A percentile compares a stretch with the other conserved stretches of the same genome.
Conservation (phyloP, 2,888 invertebrate species). For the Drosophila leonis region DNA sequence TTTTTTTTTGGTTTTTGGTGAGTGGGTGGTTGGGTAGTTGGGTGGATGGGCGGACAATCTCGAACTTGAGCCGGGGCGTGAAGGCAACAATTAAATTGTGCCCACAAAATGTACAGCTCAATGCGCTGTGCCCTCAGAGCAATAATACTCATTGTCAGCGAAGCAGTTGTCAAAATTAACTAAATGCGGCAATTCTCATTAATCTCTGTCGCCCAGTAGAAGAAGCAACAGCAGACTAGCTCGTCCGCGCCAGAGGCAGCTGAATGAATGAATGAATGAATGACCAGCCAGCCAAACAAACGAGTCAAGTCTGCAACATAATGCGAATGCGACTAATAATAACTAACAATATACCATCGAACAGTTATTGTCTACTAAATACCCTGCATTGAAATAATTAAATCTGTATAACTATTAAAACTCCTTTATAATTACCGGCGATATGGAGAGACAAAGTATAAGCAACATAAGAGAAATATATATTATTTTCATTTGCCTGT, state of each 20-base stretch:
- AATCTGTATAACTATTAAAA: not conserved
- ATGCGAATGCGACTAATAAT: slow-evolving; percentile 53
- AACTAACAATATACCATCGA: slow-evolving; percentile 15
- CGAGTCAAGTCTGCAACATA: slow-evolving; percentile 41
- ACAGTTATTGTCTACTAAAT: not conserved
- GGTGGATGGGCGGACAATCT: not conserved
- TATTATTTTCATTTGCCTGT: no score
- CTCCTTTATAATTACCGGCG: no score
- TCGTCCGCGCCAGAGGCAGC: slow-evolving; percentile 33
- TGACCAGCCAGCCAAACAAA: slow-evolving; percentile 36
- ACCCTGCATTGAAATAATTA: slow-evolving; percentile 10
- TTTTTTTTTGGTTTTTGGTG: slow-evolving; percentile 17
- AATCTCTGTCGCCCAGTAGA: slow-evolving; percentile 68
- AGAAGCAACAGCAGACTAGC: slow-evolving; percentile 3
- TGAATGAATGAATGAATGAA: slow-evolving; percentile 51
- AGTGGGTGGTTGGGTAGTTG: not conserved
- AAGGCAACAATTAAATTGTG: slow-evolving; percentile 68
- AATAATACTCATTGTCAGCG: slow-evolving; percentile 63
- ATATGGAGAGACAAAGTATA: not conserved
- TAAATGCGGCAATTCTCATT: slow-evolving; percentile 74
- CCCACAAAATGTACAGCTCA: slow-evolving; percentile 65
- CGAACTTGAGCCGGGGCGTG: slow-evolving; percentile 13
- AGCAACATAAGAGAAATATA: not conserved
- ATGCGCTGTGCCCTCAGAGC: slow-evolving; percentile 42
- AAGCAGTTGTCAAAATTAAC: slow-evolving; percentile 76